Conservation (phyloP, 2,113 vertebrate genomes). For the Marmota flaviventris region DNA sequence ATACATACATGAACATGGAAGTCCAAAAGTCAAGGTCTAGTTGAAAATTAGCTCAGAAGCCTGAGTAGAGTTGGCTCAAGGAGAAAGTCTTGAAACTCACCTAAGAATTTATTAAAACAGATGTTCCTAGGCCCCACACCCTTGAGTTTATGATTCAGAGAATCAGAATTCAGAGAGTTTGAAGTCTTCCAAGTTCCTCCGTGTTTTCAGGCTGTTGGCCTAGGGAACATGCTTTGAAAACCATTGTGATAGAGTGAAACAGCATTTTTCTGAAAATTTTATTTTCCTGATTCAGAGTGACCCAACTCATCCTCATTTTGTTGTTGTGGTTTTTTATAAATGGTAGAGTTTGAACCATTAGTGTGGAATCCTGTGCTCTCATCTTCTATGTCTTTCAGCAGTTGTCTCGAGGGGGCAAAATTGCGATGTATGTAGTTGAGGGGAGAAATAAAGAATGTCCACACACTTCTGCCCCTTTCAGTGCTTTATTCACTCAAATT, state of each 20-base stretch:
- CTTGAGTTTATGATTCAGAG: neutral
- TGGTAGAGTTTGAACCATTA: neutral
- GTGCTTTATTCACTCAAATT: too few species aligned
- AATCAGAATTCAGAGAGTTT: neutral
- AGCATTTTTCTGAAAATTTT: neutral
- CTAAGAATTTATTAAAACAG: neutral
- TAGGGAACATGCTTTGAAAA: slow-evolving; percentile 14
- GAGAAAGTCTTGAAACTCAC: neutral
- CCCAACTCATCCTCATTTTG: neutral
- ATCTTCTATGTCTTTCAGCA: neutral
- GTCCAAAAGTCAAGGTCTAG: neutral
- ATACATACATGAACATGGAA: neutral
- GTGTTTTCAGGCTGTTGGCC: neutral
- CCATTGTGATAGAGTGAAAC: neutral
- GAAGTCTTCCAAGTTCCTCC: neutral
- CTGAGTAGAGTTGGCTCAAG: neutral
- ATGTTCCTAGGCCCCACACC: neutral
- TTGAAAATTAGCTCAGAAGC: neutral
- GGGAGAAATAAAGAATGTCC: too few species aligned
- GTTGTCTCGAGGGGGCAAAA: too few species aligned
- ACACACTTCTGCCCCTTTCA: too few species aligned
- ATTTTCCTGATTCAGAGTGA: neutral
- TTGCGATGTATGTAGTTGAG: too few species aligned
- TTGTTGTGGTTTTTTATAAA: neutral
- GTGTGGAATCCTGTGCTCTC: neutral